Evolutionary conservation across 2,888 invertebrate genomes (phyloP), one percentile per base, ranked within the genome.

Genomic region (Melinaea menophilus): DNA sequence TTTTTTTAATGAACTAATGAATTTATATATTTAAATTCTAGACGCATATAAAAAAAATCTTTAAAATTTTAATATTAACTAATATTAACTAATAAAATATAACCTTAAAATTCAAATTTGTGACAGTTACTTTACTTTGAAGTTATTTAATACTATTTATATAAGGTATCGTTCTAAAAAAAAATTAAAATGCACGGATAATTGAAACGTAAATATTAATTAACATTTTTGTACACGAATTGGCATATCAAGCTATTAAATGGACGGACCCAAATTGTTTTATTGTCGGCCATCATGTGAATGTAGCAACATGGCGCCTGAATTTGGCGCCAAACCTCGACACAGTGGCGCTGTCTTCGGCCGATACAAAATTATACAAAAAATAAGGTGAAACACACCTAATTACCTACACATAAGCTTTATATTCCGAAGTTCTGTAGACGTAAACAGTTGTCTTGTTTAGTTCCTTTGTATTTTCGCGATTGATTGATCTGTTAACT

Each of bases 251-350:
- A 54, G 58, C 59, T 67, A 73, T 71, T 71, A 71, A 70, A 70
- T 61, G 69, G 66, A 64, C 70, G 64, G 65, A 79, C 74, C 75
- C 75, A 76, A 85, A 85, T 84, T 84, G 81, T 85, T 84, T 86
- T 82, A 85, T 81, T 82, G 81, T 81, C 82, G 78, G 79, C 79
- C 81, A 83, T 82, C 81, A 83, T 83, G 79, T 80, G 82, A 75
- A 81, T 79, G 82, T 81, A 79, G 77, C 80, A 81, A 81, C 74
- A 79, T 81, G 85, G 86, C 84, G 84, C 79, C 79, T 69, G 74
- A 78, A 79, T 80, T 84, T 80, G 84, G 84, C 84, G 85, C 85
- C 85, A 80, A 82, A 79, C 79, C 77, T 63, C 70, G 70, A 62
- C 70, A 66, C 61, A 58, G 65, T 64, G 73, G 69, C 71, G 71